Percentiles rank a stretch among this genome's conserved stretches.
Evolutionary conservation across 2,888 invertebrate species (phyloP).

Genomic region (Halictus quadricinctus): DNA sequence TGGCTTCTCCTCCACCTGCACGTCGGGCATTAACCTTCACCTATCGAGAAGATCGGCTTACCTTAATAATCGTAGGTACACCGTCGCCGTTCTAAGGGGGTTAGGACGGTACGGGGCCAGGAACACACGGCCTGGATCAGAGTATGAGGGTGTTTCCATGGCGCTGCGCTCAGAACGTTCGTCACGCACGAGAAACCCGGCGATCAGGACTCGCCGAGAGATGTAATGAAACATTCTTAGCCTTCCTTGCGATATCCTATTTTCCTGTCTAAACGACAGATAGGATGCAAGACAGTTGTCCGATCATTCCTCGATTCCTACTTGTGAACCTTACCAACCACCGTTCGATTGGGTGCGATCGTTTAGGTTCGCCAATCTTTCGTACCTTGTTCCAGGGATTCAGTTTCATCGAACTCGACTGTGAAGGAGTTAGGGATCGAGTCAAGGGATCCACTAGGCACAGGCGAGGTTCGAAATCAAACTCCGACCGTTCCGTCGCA

Average conservation of each 20-base stretch:
- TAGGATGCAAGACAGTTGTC: neutral
- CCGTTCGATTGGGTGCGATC: too few species aligned
- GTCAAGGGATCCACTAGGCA: neutral
- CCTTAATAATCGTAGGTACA: conserved; percentile 79
- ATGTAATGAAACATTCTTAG: conserved; percentile 81
- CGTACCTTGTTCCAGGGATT: too few species aligned
- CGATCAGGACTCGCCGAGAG: conserved; percentile 73
- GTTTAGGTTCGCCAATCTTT: too few species aligned
- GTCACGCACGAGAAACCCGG: conserved; percentile 57
- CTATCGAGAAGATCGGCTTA: conserved; percentile 80
- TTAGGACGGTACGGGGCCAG: conserved; percentile 67
- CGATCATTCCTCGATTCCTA: neutral
- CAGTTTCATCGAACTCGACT: neutral
- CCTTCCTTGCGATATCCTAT: neutral
- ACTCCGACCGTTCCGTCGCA: neutral
- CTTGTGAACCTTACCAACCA: neutral
- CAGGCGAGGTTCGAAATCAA: neutral
- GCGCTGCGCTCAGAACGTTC: conserved; percentile 60
- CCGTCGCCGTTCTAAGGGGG: conserved; percentile 62
- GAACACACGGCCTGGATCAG: conserved; percentile 35
- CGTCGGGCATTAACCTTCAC: conserved; percentile 72
- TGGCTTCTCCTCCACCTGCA: conserved; percentile 43
- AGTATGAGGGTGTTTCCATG: conserved; percentile 80
- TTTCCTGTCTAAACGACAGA: neutral
- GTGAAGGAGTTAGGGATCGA: neutral